Percentiles rank a stretch among this genome's conserved stretches.
phyloP scores from a whole-genome alignment of 1,140 invertebrate genomes.

The Drosophila sproati region DNA sequence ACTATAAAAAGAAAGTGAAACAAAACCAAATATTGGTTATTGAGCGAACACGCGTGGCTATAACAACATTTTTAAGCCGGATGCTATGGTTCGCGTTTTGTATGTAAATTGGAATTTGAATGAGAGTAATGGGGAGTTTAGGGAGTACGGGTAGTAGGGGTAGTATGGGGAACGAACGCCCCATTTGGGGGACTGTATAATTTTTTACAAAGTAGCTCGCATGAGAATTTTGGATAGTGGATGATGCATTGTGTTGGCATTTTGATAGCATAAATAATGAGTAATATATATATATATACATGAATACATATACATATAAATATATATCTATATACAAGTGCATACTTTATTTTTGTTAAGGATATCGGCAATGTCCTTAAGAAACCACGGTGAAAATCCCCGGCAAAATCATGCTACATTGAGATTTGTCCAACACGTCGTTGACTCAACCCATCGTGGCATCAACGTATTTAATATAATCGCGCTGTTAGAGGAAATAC shows the following conservation, averaged over 20 bases:
- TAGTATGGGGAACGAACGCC: background rate
- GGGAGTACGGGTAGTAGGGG: background rate
- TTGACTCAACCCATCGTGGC: constrained; percentile 27
- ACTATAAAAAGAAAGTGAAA: constrained; percentile 16
- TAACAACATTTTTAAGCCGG: constrained; percentile 42
- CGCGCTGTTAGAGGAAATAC: constrained; percentile 32
- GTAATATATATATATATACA: constrained; percentile 51
- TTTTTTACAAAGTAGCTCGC: constrained; percentile 50
- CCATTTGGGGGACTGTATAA: constrained; percentile 46
- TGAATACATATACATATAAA: constrained; percentile 35
- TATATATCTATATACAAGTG: constrained; percentile 71
- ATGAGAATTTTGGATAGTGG: constrained; percentile 31
- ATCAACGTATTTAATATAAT: constrained; percentile 29
- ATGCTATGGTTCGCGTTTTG: constrained; percentile 53
- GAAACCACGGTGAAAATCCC: background rate
- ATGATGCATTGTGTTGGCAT: constrained; percentile 43
- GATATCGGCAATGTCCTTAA: constrained; percentile 13
- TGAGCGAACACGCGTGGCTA: constrained; percentile 27
- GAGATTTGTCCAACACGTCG: constrained; percentile 77
- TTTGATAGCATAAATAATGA: constrained; percentile 60
- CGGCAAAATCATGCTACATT: constrained; percentile 77
- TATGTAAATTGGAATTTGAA: constrained; percentile 66
- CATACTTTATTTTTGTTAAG: constrained; percentile 63
- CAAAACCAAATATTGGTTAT: constrained; percentile 53
- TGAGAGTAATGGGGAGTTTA: background rate